A percentile compares a stretch with the other conserved stretches of the same genome.
These are phyloP conservation scores for Apodemia zela DNA, from an alignment of 2,888 invertebrate genomes.

Conservation along the genomic window DNA sequence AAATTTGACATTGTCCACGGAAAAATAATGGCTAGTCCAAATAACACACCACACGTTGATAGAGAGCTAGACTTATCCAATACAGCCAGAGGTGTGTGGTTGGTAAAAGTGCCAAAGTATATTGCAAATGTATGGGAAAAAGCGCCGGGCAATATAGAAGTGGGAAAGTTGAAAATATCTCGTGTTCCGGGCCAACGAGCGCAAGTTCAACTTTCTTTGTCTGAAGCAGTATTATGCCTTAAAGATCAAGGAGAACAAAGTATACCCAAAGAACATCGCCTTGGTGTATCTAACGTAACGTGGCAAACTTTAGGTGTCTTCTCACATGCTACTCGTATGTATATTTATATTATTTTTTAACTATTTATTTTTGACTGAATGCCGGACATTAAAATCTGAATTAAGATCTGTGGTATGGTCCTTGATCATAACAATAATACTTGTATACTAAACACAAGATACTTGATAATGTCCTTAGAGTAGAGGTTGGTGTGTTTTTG, in stretches of 20 bases:
- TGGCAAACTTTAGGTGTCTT: conserved; percentile 96
- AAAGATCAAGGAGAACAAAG: conserved; percentile 88
- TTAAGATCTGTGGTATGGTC: neutral
- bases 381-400: neutral
- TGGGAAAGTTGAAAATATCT: conserved; percentile 94
- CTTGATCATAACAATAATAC: too few species aligned
- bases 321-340: conserved; percentile 89
- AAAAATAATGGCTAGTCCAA: conserved; percentile 44
- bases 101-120: conserved; percentile 98
- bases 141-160: conserved; percentile 93
- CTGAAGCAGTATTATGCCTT: conserved; percentile 88
- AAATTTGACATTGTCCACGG: too few species aligned
- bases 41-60: conserved; percentile 80
- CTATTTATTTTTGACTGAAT: too few species aligned
- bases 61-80: conserved; percentile 93
- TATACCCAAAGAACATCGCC: conserved; percentile 94
- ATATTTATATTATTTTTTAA: conserved; percentile 12
- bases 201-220: conserved; percentile 92
- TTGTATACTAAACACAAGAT: too few species aligned
- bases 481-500: too few species aligned
- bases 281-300: conserved; percentile 94
- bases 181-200: conserved; percentile 90
- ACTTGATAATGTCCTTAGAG: too few species aligned
- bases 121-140: conserved; percentile 97
- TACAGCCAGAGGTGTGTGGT: conserved; percentile 95